phyloP scores from a whole-genome alignment of 2,113 vertebrate species.

The Sialia sialis region DNA sequence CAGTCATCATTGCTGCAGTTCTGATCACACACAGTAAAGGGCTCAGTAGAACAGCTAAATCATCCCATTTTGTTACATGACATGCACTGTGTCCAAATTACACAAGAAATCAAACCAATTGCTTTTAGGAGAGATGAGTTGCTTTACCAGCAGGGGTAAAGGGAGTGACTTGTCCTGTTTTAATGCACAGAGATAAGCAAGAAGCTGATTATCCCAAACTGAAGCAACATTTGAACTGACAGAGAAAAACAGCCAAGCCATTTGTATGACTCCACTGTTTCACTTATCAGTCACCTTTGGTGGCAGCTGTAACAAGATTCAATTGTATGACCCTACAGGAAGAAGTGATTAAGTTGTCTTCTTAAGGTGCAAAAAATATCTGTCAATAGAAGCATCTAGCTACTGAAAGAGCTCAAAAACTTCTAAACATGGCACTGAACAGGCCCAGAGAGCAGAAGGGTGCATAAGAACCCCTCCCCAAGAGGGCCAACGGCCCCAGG shows the following conservation, averaged over 20 bases:
- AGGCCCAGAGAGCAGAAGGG: not conserved
- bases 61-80: not conserved
- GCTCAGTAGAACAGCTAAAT: slow-evolving; percentile 22
- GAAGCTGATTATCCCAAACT: not conserved
- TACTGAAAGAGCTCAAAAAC: not conserved
- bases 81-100: not conserved
- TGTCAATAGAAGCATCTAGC: not conserved
- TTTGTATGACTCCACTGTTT: not conserved
- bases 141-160: not conserved
- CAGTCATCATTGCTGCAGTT: slow-evolving; percentile 18
- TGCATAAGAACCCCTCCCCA: not conserved
- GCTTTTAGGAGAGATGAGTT: not conserved
- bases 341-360: not conserved
- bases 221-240: not conserved
- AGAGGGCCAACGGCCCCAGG: not conserved
- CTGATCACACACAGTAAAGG: not conserved
- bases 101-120: not conserved
- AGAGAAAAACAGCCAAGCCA: not conserved
- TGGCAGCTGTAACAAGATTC: not conserved
- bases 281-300: not conserved
- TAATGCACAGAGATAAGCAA: not conserved
- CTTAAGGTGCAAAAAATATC: not conserved
- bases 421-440: not conserved
- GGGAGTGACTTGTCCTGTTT: not conserved
- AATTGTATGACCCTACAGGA: not conserved